Evolutionary conservation across 1,140 invertebrate species (phyloP), one percentile per base, ranked within the genome.

Genomic region (Drosophila littoralis): DNA sequence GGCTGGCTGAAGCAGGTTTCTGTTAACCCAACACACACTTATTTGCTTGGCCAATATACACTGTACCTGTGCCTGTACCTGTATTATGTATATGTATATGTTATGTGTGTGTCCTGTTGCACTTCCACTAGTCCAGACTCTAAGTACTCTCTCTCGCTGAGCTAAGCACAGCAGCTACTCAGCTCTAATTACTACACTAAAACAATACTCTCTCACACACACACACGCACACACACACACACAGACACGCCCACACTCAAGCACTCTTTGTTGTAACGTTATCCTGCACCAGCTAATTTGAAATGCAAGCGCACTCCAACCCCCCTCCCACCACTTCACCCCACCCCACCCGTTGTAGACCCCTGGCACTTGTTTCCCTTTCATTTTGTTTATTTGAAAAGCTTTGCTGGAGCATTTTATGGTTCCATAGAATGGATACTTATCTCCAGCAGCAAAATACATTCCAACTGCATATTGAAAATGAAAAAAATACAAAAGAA

Each of bases 1-100:
- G 95, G 95, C 92, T 96, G 95, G 95, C 93, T 96, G 38, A 96
- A 96, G 93, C 95, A 96, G 95, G 95, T 95, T 93, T 75, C 80
- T 84, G 73, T 79, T 65, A 50, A 61, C 48, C 55, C 33, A 64
- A 38, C 22, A 28, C 33, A 50, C 33, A 50, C 43, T 10, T 17
- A 50, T 45, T 22, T 36, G 42, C 12, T 32, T 71, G 60, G 50
- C 32, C 10, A 48, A 38, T 15, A 35, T 38, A 10, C 40, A 45
- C 33, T 35, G 50, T 35, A 35, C n/a, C 13, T 13, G 22, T 28
- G 22, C 22, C 3, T 28, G 22, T 28, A 28, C 22, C 22, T 28
- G 22, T 28, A 28, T 28, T 22, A 38, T 55, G 6, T 28, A 12
- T 28, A 22, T 40, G 17, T 28, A 9, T 55, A 9, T 10, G 6